These are phyloP conservation scores for Pangasianodon gigas DNA, from an alignment of 2,113 vertebrate genomes.

Conservation along the genomic window DNA sequence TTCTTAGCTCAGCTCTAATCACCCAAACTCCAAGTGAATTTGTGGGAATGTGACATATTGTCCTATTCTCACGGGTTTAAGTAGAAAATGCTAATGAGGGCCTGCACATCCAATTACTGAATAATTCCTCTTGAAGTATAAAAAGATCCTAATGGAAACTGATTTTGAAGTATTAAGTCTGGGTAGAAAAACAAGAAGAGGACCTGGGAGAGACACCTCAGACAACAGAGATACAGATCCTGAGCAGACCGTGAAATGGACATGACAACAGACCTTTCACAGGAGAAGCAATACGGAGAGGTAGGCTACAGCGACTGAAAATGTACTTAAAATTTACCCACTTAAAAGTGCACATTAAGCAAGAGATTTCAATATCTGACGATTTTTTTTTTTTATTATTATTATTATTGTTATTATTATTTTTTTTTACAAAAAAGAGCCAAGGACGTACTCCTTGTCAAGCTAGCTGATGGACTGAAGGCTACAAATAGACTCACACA, in stretches of 20 bases:
- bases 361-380: not conserved
- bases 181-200: not conserved
- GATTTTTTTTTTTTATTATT: not conserved
- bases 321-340: not conserved
- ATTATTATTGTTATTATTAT: not conserved
- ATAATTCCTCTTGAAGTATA: conserved; percentile 22
- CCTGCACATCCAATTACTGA: conserved; percentile 42
- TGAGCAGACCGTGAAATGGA: not conserved
- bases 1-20: conserved; percentile 16
- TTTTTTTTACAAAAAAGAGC: not conserved
- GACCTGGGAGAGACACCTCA: conserved; percentile 8
- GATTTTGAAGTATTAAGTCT: conserved; percentile 38
- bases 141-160: conserved; percentile 44
- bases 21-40: conserved; percentile 34
- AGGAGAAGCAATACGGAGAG: not conserved
- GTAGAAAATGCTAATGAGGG: conserved; percentile 39
- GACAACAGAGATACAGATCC: not conserved
- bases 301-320: not conserved
- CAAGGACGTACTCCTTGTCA: not conserved
- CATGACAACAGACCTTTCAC: not conserved
- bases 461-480: not conserved
- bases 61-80: conserved; percentile 37
- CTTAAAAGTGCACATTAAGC: not conserved
- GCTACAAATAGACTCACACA: not conserved
- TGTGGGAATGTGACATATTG: conserved; percentile 32